Base-by-base conservation (phyloP, 2,888 invertebrate genomes). In the Napeogenes inachia region DNA sequence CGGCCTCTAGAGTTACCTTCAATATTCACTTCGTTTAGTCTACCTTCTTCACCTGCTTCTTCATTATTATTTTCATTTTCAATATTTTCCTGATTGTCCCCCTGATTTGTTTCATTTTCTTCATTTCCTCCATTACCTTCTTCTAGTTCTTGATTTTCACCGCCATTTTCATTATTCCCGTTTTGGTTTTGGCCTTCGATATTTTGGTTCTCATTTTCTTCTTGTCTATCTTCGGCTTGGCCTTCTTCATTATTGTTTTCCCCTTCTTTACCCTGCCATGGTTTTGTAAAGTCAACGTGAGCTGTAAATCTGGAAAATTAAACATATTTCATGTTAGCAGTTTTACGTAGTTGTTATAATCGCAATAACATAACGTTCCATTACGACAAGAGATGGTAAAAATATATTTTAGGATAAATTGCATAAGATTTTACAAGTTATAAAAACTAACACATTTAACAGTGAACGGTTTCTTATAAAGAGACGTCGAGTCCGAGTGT, bases 281-380 rank as follows among this genome's bases (percentile, higher is more conserved):
- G 67, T 33, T 73, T 66, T 10, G 67, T 65, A 59, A 70, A 73
- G 4, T 70, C 64, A 55, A 75, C 75, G 33, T 72, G 53, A 13
- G 74, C 72, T 3, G 71, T 67, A 57, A 75, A 73, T 67, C 75
- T 75, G 65, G 13, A 71, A n/a, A 56, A 42, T 10, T 42, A 42
- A 10, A 3, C 3, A 42, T 10, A 10, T 42, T 12, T 42, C 10
- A 35, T 35, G 6, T 35, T 35, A 6, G 6, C 35, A 42, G 10
- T 42, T 42, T 42, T 42, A 42, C 10, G 42, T 10, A 42, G 10
- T 42, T 42, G 10, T 10, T 5, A 35, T 35, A 4, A 35, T 35
- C 4, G 6, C 4, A 35, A 21, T 21, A 21, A 21, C 21, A 21
- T 21, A 21, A 21, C 21, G 1, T 21, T 21, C 21, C 21, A 21